Evolutionary conservation across 2,797 vertebrate species (phyloP).

Genomic region (Heteromormyrus szaboi): DNA sequence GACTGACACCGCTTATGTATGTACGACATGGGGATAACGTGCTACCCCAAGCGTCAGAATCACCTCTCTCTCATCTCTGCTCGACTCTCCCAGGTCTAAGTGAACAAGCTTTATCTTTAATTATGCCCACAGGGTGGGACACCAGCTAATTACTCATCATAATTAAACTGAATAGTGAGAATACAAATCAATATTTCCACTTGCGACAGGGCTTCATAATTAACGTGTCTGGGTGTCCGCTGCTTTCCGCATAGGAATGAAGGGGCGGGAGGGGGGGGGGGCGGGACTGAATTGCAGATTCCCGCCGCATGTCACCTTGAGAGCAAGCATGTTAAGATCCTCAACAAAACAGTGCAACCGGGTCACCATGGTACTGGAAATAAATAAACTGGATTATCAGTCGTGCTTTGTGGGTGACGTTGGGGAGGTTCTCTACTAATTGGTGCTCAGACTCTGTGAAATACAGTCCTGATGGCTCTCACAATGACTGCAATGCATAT

Average conservation of each 20-base stretch:
- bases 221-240: background rate
- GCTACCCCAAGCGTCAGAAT: background rate
- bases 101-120: constrained; percentile 34
- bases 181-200: constrained; percentile 43
- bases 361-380: background rate
- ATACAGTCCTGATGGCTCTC: background rate
- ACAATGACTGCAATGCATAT: background rate
- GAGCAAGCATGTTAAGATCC: background rate
- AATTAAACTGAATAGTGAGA: constrained; percentile 48
- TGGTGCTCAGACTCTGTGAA: background rate
- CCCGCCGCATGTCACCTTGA: background rate
- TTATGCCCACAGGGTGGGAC: constrained; percentile 34
- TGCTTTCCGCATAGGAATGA: background rate
- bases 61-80: background rate
- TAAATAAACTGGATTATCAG: constrained; percentile 11
- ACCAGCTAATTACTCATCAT: constrained; percentile 47
- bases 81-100: background rate
- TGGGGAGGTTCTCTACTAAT: background rate
- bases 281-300: background rate
- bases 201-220: background rate
- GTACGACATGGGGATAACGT: background rate
- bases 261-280: background rate
- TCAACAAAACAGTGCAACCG: background rate
- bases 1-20: background rate
- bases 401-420: background rate